Base-by-base conservation (phyloP, 2,113 vertebrate species). In the Bambusicola thoracicus region DNA sequence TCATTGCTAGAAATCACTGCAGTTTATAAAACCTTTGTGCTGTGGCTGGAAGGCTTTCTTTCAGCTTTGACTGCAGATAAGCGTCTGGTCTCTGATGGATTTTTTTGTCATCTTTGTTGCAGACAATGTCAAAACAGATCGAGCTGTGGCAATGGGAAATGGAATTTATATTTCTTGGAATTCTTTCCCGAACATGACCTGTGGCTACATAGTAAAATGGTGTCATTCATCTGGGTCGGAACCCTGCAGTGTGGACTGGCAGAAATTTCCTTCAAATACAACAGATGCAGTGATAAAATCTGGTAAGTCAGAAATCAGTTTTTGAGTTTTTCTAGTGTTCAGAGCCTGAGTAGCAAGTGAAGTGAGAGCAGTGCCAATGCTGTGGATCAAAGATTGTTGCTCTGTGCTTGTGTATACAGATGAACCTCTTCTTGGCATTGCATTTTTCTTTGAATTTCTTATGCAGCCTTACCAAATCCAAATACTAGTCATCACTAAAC, bases 181-280 rank as follows among this genome's bases (percentile, higher is more conserved):
- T 78, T 85, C 85, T 10, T 85, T 98, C 66, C 87, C 96, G 58
- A 98, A 97, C 13, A 68, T 97, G 91, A 98, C 98, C 29, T 98
- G 98, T 40, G 98, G 98, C 82, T 98, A 98, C 8, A 73, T 96
- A 17, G 89, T 98, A 62, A 98, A 98, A 51, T 98, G 98, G 98
- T 97, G 97, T 83, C 94, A 93, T 77, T 95, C 97, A 3, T 95
- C 93, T 58, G 92, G 22, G 17, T 82, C 95, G 55, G 86, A 96
- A 53, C 94, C 94, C 9, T 98, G 97, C 92, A 94, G 56, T 13
- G 92, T 98, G 80, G 95, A 97, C 82, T 98, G 98, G 98, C 97
- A 96, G 88, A 98, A 96, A 38, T 97, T 98, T 73, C 92, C 97
- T 61, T 95, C 97, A 46, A 89, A 95, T 88, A 89, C 85, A 92